Evolutionary conservation across 1,140 invertebrate species (phyloP).

Genomic region (Metaphire vulgaris): DNA sequence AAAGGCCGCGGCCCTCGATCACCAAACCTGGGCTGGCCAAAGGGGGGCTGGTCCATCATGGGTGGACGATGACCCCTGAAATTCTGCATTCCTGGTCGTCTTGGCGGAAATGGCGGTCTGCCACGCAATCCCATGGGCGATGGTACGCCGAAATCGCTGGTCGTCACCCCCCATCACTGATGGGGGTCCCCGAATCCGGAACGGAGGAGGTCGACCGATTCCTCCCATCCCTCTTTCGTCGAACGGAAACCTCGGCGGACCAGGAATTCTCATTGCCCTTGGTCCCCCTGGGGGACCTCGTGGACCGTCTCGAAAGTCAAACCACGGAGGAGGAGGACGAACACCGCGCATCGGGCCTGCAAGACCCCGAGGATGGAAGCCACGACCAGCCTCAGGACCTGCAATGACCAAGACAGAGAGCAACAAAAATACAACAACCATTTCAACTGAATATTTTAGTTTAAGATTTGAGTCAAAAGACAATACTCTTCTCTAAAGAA

Average conservation of each 20-base stretch:
- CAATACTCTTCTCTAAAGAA: too few species aligned
- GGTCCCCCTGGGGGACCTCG: too few species aligned
- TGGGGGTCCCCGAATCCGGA: background rate
- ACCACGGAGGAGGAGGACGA: background rate
- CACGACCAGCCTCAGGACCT: background rate
- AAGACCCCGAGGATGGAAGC: background rate
- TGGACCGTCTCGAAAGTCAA: background rate
- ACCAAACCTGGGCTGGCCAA: background rate
- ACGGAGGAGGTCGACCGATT: background rate
- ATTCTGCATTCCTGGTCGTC: background rate
- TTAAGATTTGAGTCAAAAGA: too few species aligned
- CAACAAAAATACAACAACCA: too few species aligned
- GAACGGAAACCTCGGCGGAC: background rate
- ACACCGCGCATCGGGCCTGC: background rate
- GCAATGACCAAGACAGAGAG: too few species aligned
- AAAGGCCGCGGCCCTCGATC: background rate
- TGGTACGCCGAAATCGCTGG: background rate
- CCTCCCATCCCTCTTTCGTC: background rate
- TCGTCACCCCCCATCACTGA: background rate
- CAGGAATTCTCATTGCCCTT: too few species aligned
- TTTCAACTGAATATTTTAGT: too few species aligned
- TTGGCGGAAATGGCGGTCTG: background rate
- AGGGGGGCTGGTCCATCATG: background rate
- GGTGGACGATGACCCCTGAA: background rate
- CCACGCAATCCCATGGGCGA: background rate